Evolutionary conservation across 1,140 invertebrate species (phyloP).

Genomic region (Maconellicoccus hirsutus): DNA sequence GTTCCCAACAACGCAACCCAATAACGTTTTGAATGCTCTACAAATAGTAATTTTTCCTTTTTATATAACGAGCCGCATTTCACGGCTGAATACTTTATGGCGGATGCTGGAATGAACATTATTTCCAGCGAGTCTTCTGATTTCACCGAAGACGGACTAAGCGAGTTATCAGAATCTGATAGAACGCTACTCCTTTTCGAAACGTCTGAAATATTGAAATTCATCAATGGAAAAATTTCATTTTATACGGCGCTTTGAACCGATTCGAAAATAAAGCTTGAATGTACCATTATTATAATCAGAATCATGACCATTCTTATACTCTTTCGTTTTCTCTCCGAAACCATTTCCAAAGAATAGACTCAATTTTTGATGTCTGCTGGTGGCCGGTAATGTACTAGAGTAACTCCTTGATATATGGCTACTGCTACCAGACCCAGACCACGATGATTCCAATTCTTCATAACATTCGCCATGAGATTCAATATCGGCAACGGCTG

Average conservation of each 20-base stretch:
- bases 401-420: slow-evolving; percentile 1
- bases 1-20: slow-evolving; percentile 28
- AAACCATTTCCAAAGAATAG: not conserved
- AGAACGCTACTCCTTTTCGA: slow-evolving; percentile 6
- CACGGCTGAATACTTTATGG: slow-evolving; percentile 28
- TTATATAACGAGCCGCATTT: slow-evolving; percentile 26
- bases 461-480: slow-evolving; percentile 12
- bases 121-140: slow-evolving; percentile 21
- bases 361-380: slow-evolving; percentile 11
- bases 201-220: not conserved
- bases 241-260: too few species aligned
- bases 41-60: slow-evolving; percentile 28
- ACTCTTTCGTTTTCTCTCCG: not conserved
- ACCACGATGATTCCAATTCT: slow-evolving; percentile 16
- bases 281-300: too few species aligned
- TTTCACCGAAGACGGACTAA: slow-evolving; percentile 11
- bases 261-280: too few species aligned
- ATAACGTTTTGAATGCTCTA: slow-evolving; percentile 28
- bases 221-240: too few species aligned
- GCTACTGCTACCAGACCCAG: not conserved
- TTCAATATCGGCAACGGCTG: not conserved
- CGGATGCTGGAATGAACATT: slow-evolving; percentile 27
- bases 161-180: slow-evolving; percentile 3
- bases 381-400: not conserved
- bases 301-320: not conserved